These are phyloP conservation scores for Trialeurodes vaporariorum DNA, from an alignment of 1,140 invertebrate species.

Conservation along the genomic window DNA sequence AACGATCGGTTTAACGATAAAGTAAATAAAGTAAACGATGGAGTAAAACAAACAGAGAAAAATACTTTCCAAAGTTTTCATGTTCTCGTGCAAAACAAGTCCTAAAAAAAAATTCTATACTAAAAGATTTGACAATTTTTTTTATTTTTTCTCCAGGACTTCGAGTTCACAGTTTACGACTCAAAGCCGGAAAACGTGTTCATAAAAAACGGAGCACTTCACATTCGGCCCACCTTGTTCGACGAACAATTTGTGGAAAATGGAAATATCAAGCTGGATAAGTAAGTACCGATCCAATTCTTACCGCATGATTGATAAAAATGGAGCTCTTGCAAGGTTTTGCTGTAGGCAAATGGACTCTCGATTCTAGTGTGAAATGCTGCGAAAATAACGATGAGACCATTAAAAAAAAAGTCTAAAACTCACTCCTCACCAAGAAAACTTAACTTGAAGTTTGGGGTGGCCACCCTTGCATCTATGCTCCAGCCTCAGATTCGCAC, in stretches of 20 bases:
- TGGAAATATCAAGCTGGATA: conserved; percentile 11
- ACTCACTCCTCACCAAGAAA: too few relatives aligned
- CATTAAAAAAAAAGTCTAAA: too few relatives aligned
- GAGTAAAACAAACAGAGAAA: too few relatives aligned
- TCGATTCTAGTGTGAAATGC: too few relatives aligned
- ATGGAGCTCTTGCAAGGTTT: neutral
- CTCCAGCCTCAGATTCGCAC: too few relatives aligned
- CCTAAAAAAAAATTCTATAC: too few relatives aligned
- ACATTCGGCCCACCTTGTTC: conserved; percentile 14
- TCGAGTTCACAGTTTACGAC: conserved; percentile 17
- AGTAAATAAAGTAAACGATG: too few relatives aligned
- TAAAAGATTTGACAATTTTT: neutral
- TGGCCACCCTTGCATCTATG: neutral
- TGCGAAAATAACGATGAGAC: too few relatives aligned
- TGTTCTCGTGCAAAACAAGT: too few relatives aligned
- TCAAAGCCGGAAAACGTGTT: conserved; percentile 7
- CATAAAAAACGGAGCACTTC: conserved; percentile 11
- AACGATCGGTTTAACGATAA: neutral
- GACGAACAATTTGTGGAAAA: conserved; percentile 9
- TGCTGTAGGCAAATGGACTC: neutral
- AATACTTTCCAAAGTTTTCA: neutral
- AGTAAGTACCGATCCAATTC: conserved; percentile 5
- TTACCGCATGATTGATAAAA: neutral
- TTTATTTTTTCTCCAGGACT: conserved; percentile 20
- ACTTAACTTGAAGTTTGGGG: too few relatives aligned